A percentile compares a stretch with the other conserved stretches of the same genome.
Evolutionary conservation across 2,113 vertebrate genomes (phyloP).

Genomic region (Chrysemys picta): DNA sequence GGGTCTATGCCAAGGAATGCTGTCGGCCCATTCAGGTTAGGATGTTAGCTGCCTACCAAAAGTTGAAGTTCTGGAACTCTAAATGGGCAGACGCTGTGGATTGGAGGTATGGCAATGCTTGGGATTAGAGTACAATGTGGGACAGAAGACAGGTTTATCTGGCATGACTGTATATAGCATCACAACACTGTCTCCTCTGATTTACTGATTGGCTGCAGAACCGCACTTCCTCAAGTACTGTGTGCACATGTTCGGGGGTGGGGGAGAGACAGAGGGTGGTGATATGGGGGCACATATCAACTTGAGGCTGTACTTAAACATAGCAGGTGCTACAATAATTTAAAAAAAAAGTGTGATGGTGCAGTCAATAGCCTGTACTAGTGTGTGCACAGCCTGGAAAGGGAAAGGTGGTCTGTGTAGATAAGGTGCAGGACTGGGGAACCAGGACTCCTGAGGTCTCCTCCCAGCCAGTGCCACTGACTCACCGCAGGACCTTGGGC

Average conservation of each 20-base stretch:
- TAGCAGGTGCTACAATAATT: constrained; percentile 21
- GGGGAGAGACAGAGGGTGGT: not conserved
- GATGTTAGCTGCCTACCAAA: not conserved
- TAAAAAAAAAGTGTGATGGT: not conserved
- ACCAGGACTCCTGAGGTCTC: not conserved
- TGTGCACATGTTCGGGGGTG: no score
- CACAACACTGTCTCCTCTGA: not conserved
- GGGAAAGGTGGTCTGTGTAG: not conserved
- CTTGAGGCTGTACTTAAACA: not conserved
- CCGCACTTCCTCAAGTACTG: not conserved
- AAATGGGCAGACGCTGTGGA: rapidly evolving
- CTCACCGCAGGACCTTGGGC: rapidly evolving
- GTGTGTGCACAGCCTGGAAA: not conserved
- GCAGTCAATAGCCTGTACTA: not conserved
- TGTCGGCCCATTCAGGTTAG: rapidly evolving
- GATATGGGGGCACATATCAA: not conserved
- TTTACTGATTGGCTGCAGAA: constrained; percentile 38
- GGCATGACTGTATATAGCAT: not conserved
- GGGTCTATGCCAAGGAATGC: not conserved
- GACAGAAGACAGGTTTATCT: not conserved
- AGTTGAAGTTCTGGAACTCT: not conserved
- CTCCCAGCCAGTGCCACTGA: not conserved
- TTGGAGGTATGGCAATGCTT: not conserved
- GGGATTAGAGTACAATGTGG: not conserved
- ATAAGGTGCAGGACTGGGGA: not conserved